These are phyloP conservation scores for Chromoteleia sp. DNA, from an alignment of 2,888 invertebrate genomes.

Conservation along the genomic window DNA sequence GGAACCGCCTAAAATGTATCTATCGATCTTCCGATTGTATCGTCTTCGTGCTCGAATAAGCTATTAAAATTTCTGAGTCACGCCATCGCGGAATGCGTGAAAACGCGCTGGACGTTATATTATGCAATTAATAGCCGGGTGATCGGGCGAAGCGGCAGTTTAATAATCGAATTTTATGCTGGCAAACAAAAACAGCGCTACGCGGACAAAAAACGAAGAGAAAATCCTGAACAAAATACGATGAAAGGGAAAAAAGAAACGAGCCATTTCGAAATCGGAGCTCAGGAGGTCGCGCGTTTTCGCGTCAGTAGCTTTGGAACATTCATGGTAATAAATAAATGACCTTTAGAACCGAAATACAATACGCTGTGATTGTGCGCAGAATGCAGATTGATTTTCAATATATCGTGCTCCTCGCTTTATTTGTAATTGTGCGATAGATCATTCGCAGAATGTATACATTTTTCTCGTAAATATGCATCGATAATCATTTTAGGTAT, in stretches of 20 bases:
- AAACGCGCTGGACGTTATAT: constrained; percentile 56
- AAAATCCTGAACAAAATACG: constrained; percentile 14
- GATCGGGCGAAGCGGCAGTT: constrained; percentile 50
- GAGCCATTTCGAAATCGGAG: constrained; percentile 33
- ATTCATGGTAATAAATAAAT: constrained; percentile 54
- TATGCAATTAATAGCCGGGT: constrained; percentile 67
- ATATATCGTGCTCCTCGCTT: constrained; percentile 39
- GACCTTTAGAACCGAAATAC: constrained; percentile 44
- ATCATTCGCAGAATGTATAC: constrained; percentile 39
- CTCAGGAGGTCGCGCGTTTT: constrained; percentile 41
- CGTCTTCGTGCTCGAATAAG: constrained; percentile 71
- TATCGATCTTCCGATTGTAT: constrained; percentile 70
- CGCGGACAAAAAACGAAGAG: background rate
- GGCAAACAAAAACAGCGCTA: constrained; percentile 22
- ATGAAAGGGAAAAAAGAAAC: constrained; percentile 25
- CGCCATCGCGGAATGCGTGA: constrained; percentile 66
- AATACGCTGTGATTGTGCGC: constrained; percentile 56
- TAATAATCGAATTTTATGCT: constrained; percentile 63
- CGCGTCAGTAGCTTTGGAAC: constrained; percentile 16
- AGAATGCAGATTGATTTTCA: constrained; percentile 66
- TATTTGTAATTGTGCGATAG: constrained; percentile 56
- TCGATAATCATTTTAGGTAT: constrained; percentile 43
- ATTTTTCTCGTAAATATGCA: constrained; percentile 60
- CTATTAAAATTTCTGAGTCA: constrained; percentile 71
- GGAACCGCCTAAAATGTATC: constrained; percentile 62